Evolutionary conservation across 2,113 vertebrate species (phyloP).

Genomic region (Chrysemys picta): DNA sequence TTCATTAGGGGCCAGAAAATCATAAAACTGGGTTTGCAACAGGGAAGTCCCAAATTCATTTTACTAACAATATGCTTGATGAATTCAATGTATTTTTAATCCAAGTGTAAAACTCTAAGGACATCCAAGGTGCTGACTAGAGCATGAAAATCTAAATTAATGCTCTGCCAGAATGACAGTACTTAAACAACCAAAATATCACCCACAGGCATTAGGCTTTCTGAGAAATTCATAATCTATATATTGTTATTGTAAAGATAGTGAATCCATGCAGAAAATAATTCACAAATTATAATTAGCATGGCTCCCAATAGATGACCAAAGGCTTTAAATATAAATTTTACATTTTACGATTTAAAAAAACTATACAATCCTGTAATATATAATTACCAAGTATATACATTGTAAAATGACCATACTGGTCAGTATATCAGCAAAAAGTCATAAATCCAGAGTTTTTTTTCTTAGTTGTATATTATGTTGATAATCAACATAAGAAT

Average conservation of each 20-base stretch:
- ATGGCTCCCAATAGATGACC: background rate
- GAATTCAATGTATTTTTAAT: slow-evolving; percentile 74
- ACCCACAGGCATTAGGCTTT: slow-evolving; percentile 67
- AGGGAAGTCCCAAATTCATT: slow-evolving; percentile 65
- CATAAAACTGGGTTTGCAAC: slow-evolving; percentile 48
- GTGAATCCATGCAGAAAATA: slow-evolving; percentile 71
- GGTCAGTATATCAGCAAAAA: slow-evolving; percentile 45
- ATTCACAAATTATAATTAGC: slow-evolving; percentile 73
- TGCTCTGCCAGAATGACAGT: slow-evolving; percentile 64
- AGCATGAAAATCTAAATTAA: slow-evolving; percentile 75
- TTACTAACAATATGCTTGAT: slow-evolving; percentile 68
- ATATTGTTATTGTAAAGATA: slow-evolving; percentile 74
- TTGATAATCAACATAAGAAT: slow-evolving; percentile 25
- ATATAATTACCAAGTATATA: slow-evolving; percentile 28
- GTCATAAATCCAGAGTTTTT: background rate
- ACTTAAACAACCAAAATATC: slow-evolving; percentile 75
- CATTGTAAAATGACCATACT: slow-evolving; percentile 2
- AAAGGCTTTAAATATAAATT: slow-evolving; percentile 58
- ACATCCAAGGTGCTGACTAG: slow-evolving; percentile 66
- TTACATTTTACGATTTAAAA: slow-evolving; percentile 50
- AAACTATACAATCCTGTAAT: slow-evolving; percentile 45
- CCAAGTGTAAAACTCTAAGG: slow-evolving; percentile 68
- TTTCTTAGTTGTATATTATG: background rate
- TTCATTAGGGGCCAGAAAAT: slow-evolving; percentile 68
- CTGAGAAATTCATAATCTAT: slow-evolving; percentile 72